These are phyloP conservation scores for Theocolax elegans DNA, from an alignment of 1,140 invertebrate genomes.

Conservation along the genomic window DNA sequence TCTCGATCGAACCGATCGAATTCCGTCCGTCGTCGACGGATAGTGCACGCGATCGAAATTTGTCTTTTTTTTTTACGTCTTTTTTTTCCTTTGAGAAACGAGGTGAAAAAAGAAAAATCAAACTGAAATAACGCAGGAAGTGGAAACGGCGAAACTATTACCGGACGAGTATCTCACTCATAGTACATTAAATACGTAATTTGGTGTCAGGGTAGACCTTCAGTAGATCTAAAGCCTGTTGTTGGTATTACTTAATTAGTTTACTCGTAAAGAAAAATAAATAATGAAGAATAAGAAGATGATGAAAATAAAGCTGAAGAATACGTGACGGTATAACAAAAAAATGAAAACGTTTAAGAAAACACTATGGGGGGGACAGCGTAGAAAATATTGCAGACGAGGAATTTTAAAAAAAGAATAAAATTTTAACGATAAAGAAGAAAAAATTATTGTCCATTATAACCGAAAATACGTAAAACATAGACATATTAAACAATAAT, in stretches of 20 bases:
- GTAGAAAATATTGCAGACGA: conserved; percentile 34
- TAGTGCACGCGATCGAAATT: conserved; percentile 5
- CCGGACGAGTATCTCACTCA: conserved; percentile 68
- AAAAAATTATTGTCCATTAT: conserved; percentile 43
- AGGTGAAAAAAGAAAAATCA: neutral
- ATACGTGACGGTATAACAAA: conserved; percentile 15
- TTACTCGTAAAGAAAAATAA: conserved; percentile 46
- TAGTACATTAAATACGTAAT: conserved; percentile 71
- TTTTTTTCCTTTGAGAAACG: neutral
- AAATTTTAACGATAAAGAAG: conserved; percentile 31
- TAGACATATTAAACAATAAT: conserved; percentile 45
- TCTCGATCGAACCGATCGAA: conserved; percentile 18
- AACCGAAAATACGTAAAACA: conserved; percentile 42
- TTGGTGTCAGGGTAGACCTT: conserved; percentile 70
- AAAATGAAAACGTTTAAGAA: conserved; percentile 18
- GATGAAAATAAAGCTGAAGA: conserved; percentile 27
- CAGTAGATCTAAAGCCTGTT: conserved; percentile 65
- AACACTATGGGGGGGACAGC: conserved; percentile 12
- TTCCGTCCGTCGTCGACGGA: conserved; percentile 19
- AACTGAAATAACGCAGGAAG: conserved; percentile 4
- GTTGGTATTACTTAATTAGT: conserved; percentile 59
- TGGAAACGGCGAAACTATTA: conserved; percentile 46
- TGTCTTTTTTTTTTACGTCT: too few relatives aligned
- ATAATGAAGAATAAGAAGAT: conserved; percentile 9
- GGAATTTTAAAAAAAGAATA: conserved; percentile 19